Percentiles rank a stretch among this genome's conserved stretches.
Conservation (phyloP, 1,140 invertebrate genomes). For the Eupristina koningsbergeri region DNA sequence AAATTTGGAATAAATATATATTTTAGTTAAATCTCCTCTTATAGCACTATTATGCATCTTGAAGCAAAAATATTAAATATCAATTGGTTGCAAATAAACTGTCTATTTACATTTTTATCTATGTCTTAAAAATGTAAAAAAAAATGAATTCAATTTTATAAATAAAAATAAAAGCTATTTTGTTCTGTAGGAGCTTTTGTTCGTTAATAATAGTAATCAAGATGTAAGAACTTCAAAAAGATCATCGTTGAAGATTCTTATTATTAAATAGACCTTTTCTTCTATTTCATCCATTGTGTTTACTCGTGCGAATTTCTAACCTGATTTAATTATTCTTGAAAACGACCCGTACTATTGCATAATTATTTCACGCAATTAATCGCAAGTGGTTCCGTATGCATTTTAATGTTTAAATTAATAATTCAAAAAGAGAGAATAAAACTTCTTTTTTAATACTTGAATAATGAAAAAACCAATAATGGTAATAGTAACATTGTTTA, state of each 20-base stretch:
- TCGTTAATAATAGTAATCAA: neutral
- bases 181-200: neutral
- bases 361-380: slow-evolving; percentile 1
- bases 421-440: too few relatives aligned
- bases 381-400: neutral
- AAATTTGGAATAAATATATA: too few relatives aligned
- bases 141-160: neutral
- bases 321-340: slow-evolving; percentile 18
- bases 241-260: neutral
- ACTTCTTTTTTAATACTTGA: neutral
- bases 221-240: neutral
- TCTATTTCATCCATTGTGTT: neutral
- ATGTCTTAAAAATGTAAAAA: neutral
- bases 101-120: too few relatives aligned
- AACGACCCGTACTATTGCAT: neutral
- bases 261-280: neutral
- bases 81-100: too few relatives aligned
- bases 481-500: too few relatives aligned
- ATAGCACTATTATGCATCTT: too few relatives aligned
- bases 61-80: too few relatives aligned
- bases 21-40: too few relatives aligned
- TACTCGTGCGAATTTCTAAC: slow-evolving; percentile 15
- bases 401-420: too few relatives aligned
- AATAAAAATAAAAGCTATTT: neutral
- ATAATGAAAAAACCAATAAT: too few relatives aligned